phyloP scores from a whole-genome alignment of 1,140 invertebrate genomes.

The Chlorops oryzae region DNA sequence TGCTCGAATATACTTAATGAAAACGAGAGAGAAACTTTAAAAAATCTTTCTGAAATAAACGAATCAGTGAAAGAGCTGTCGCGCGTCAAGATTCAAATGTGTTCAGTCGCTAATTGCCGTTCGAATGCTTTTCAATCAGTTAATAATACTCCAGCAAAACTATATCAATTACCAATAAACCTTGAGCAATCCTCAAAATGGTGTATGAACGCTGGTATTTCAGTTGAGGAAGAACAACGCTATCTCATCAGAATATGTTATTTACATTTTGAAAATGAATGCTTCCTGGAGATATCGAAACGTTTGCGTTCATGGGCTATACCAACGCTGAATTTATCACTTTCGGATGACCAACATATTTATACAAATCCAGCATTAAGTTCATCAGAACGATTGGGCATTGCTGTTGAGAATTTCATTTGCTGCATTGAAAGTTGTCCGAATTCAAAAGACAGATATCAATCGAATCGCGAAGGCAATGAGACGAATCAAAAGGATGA shows the following conservation, averaged over 20 bases:
- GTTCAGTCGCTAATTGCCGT: too few relatives aligned
- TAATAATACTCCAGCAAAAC: too few relatives aligned
- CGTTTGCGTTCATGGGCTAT: constrained; percentile 26
- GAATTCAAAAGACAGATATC: not conserved
- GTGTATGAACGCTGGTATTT: constrained; percentile 28
- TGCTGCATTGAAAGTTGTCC: not conserved
- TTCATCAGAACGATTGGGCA: constrained; percentile 19
- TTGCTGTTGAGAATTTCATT: too few relatives aligned
- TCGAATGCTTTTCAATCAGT: too few relatives aligned
- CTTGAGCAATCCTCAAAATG: constrained; percentile 28
- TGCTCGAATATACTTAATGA: too few relatives aligned
- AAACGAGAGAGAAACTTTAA: too few relatives aligned
- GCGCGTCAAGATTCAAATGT: too few relatives aligned
- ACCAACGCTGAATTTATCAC: constrained; percentile 25
- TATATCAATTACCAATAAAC: constrained; percentile 26
- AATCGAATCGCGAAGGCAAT: not conserved
- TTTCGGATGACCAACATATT: not conserved
- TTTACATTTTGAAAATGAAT: constrained; percentile 26
- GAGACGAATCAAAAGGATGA: not conserved
- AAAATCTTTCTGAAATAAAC: too few relatives aligned
- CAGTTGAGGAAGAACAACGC: constrained; percentile 20
- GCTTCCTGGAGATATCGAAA: not conserved
- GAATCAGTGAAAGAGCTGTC: too few relatives aligned
- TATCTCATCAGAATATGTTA: constrained; percentile 30
- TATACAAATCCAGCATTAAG: constrained; percentile 23